Evolutionary conservation across 2,113 vertebrate species (phyloP).

Genomic region (Planiliza haematocheilus): DNA sequence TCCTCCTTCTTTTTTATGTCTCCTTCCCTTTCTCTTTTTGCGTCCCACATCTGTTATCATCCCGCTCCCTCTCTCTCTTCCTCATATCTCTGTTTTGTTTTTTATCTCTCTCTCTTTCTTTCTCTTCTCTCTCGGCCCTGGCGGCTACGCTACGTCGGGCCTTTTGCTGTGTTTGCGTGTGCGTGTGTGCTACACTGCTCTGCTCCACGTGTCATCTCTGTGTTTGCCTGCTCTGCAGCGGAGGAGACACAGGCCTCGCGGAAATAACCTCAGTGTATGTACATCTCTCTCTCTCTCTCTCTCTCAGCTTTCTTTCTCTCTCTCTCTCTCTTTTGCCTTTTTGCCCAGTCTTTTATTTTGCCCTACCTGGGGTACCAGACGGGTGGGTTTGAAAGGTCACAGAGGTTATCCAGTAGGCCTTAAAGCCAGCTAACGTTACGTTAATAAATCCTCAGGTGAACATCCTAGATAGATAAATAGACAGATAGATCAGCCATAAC

Average conservation of each 20-base stretch:
- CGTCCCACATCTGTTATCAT: neutral
- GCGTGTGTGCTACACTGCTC: slow-evolving; percentile 56
- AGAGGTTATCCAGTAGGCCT: neutral
- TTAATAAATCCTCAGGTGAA: too few relatives aligned
- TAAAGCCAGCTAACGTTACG: too few relatives aligned
- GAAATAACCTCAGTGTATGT: slow-evolving; percentile 84
- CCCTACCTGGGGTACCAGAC: neutral
- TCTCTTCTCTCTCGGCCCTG: slow-evolving; percentile 39
- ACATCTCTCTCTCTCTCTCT: slow-evolving; percentile 50
- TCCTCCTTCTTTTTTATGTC: neutral
- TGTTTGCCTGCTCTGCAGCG: slow-evolving; percentile 80
- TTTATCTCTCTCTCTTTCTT: neutral
- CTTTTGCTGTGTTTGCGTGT: slow-evolving; percentile 35
- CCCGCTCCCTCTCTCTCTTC: slow-evolving; percentile 1
- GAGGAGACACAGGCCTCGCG: slow-evolving; percentile 80
- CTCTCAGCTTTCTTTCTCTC: slow-evolving; percentile 13
- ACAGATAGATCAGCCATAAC: too few relatives aligned
- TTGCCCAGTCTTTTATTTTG: neutral
- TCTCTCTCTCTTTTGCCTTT: neutral
- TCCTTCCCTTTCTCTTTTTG: neutral
- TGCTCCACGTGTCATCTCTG: slow-evolving; percentile 72
- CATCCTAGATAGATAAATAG: too few relatives aligned
- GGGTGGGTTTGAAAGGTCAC: slow-evolving; percentile 4
- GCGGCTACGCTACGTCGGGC: slow-evolving; percentile 45
- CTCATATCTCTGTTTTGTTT: slow-evolving; percentile 9